Base-by-base conservation (phyloP, 2,113 vertebrate species). In the Antechinus flavipes region DNA sequence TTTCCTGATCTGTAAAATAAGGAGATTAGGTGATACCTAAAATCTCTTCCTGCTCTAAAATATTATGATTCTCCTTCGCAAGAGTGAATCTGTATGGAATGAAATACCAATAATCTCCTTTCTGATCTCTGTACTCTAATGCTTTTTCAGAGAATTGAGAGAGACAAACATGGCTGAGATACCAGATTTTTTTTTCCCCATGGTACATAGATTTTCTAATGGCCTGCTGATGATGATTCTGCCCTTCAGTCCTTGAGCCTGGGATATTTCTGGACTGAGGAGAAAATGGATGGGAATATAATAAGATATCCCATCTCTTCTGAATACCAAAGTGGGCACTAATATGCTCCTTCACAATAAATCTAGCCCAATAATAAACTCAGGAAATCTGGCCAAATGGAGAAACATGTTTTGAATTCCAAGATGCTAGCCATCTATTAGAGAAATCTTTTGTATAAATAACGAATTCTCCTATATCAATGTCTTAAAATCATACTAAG, bases 341-440 rank as follows among this genome's bases (percentile, higher is more conserved):
- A n/a, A 3, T 23, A 35, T 52, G 11, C 25, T 53, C n/a, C 54
- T 91, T 35, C 55, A 76, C 50, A 96, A 30, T 6, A 53, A 27
- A 26, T n/a, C 12, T 24, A 61, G 16, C 22, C 50, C 46, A 49
- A 9, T 90, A 97, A 89, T 92, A 89, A 95, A 95, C 26, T 24
- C 68, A 42, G 56, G 54, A 93, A 96, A 95, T 92, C 11, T 54
- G 50, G 9, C 56, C 8, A 50, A 94, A 95, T 95, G 90, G 58
- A 95, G 84, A 94, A 94, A 42, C 61, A 91, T 47, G 54, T 49
- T 92, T 53, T 53, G 49, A 94, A 50, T n/a, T 14, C 19, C 49
- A n/a, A 93, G 11, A 19, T 96, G 93, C 46, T 58, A 35, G 53
- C 7, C 91, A 47, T 56, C 8, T 95, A 56, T 68, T 96, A 91